Evolutionary conservation across 2,113 vertebrate species (phyloP), one percentile per base, ranked within the genome.

Genomic region (Grallaria varia): DNA sequence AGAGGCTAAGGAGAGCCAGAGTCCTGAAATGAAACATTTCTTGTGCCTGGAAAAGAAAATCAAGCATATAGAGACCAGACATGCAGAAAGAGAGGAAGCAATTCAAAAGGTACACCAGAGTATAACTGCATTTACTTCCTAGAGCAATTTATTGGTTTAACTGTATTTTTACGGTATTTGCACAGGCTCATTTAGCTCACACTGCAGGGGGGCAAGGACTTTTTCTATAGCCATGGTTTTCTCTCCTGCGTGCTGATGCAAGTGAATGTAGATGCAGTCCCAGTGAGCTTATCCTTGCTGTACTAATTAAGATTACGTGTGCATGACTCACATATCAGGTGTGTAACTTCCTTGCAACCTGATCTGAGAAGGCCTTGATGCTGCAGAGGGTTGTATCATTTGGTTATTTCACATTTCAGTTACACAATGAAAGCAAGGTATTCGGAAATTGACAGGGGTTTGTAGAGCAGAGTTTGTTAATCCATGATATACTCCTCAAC

Each of bases 11-110:
- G 98, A 99, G 77, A 97, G 94, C 76, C 98, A 99, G 90, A 99
- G 97, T 73, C 99, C 99, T 13, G 98, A 98, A 93, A 98, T 99
- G 97, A 99, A 98, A 59, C 99, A 99, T 49, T 98, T 99, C 81
- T 95, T 98, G 60, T 95, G 78, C 81, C 96, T 99, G 93, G 98
- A 99, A 96, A 98, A 92, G 87, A 99, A 99, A 97, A 98, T 99
- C 87, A 91, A 97, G 89, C 97, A 97, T 56, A 98, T 99, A 98
- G 99, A 99, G 97, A 95, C 97, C 58, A 98, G 98, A 86, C 98
- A 98, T 53, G 97, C 97, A 66, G 98, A 98, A 91, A 98, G 99
- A 95, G 98, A 99, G 81, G 96, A 98, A 52, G 98, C 99, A 90
- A 98, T 99, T 66, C 98, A 98, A 67, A 98, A 99, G 98, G 98